Evolutionary conservation across 2,113 vertebrate genomes (phyloP), one percentile per base, ranked within the genome.

Genomic region (Pelmatolapia mariae): DNA sequence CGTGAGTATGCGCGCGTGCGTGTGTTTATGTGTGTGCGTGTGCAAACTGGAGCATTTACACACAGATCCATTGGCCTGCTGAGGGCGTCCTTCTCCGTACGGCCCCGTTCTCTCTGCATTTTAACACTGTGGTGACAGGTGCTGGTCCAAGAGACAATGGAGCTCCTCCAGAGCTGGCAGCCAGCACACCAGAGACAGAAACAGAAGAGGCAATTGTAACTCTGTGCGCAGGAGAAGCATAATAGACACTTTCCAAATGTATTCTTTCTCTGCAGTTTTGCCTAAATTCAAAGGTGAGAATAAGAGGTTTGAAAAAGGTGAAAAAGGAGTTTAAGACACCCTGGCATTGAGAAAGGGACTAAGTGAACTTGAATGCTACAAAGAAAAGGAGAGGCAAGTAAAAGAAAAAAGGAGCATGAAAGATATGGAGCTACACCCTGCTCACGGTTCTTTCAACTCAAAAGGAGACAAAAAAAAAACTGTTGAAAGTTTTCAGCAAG

Each of bases 121-220:
- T 93, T 91, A 93, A 92, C 93, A 86, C 93, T 87, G 92, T 83
- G 83, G 89, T 93, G 95, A 95, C 95, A 96, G 95, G 95, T 95
- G 94, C 87, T 93, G 90, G 19, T 87, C 91, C 88, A 76, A 43
- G 86, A 92, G 87, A 95, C 94, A 95, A 96, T 91, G 81, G 87
- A 90, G 89, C 91, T 86, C 86, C 92, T 91, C 91, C 93, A 92
- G 82, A 88, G 87, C 93, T 93, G 93, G 91, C 92, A 94, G 84
- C 36, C 84, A 89, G 85, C 78, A 11, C 87, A 63, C 76, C 87
- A 82, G 59, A 52, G 63, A 86, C 66, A 84, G 79, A 73, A 59
- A 82, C 78, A 86, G 73, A 88, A 87, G 90, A 89, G 88, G 85
- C 84, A 53, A 89, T 85, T 56, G 85, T 87, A 82, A 90, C 47